Evolutionary conservation across 2,888 invertebrate species (phyloP), one percentile per base, ranked within the genome.

Genomic region (Daptonema setosum): DNA sequence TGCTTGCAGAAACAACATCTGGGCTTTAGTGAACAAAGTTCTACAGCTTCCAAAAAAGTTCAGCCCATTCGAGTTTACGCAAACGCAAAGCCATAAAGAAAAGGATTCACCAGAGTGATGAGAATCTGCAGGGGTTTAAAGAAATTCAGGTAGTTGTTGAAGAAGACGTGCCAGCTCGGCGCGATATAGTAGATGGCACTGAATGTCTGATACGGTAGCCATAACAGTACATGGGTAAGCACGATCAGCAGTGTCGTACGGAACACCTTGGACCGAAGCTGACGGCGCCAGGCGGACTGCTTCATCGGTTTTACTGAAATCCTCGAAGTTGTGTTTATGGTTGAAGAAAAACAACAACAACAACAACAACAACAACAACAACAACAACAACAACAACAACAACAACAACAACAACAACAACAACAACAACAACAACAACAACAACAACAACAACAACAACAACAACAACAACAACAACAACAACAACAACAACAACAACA

Each of bases 101-200:
- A 67, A 22, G 68, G 68, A 57, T 68, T 68, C 59, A 68, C 65
- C 45, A 68, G 60, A 0, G 65, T 63, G 58, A 68, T 68, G 52
- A 68, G 60, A 45, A 68, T 60, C 59, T 68, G 68, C 48, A 68
- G 56, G 52, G 68, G 66, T 54, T 68, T 68, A 60, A 68, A 63
- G 30, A 67, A 60, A 56, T 67, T 66, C 50, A 50, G 3, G 20
- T 50, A 5, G 8, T 26, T 50, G 28, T 26, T 20, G 28, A 50
- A 22, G 14, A 50, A 28, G 5, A 2, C 26, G 20, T 50, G 20
- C 3, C 5, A 5, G 8, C 22, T 26, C 26, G 50, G 50, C 26
- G 25, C 8, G 25, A 50, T 28, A 22, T 50, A 50, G 8, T 14
- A 26, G 25, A 2, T 26, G 28, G 26, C 20, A 26, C 26, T 28